Conservation (phyloP, 2,797 vertebrate species). For the Gymnopithys bicolor region DNA sequence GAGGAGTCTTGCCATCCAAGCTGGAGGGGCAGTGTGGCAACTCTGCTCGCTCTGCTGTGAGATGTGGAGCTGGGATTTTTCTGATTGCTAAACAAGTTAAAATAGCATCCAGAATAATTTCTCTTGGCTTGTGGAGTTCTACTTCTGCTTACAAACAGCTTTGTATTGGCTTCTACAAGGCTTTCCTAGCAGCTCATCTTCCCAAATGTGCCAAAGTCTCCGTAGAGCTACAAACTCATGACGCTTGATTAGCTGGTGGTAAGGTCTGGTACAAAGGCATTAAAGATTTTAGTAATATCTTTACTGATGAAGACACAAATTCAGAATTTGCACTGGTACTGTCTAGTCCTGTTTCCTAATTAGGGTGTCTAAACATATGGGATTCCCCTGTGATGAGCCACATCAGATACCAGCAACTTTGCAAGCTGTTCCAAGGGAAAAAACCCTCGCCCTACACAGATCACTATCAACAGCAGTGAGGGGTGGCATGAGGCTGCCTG, state of each 20-base stretch:
- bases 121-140: not conserved
- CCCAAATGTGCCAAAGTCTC: not conserved
- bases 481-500: not conserved
- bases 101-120: not conserved
- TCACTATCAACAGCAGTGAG: not conserved
- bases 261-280: not conserved
- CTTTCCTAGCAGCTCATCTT: not conserved
- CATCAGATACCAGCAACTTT: constrained; percentile 31
- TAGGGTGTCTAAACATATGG: not conserved
- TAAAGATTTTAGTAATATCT: not conserved
- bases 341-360: constrained; percentile 31
- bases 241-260: not conserved
- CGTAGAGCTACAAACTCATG: not conserved
- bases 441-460: not conserved
- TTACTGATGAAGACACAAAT: not conserved
- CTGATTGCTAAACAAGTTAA: not conserved
- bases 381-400: constrained; percentile 52
- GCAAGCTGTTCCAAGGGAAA: not conserved
- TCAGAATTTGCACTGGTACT: not conserved
- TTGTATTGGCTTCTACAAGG: not conserved
- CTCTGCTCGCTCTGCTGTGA: rapidly evolving
- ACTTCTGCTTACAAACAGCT: not conserved
- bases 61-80: not conserved
- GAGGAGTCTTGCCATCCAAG: not conserved
- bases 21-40: not conserved